These are phyloP conservation scores for Tetraodon nigroviridis DNA, from an alignment of 2,113 vertebrate genomes.

Conservation along the genomic window DNA sequence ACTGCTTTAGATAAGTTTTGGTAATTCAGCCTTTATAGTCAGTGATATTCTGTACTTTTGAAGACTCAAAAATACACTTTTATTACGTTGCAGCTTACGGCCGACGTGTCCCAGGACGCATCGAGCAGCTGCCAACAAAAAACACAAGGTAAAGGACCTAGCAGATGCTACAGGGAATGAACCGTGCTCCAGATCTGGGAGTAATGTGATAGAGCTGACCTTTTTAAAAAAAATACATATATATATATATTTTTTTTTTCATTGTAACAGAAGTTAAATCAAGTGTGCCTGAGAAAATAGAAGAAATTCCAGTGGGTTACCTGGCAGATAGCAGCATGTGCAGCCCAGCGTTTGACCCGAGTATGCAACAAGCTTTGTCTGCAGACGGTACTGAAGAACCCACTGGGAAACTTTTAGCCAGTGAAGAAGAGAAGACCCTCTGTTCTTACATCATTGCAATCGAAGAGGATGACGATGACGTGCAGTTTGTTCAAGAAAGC, in stretches of 20 bases:
- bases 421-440: conserved; percentile 38
- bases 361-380: conserved; percentile 16
- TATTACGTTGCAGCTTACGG: conserved; percentile 22
- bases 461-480: conserved; percentile 41
- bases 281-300: conserved; percentile 8
- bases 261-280: conserved; percentile 33
- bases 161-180: conserved; percentile 27
- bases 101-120: conserved; percentile 5
- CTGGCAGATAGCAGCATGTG: conserved; percentile 9
- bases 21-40: no score
- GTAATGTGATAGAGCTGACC: background rate
- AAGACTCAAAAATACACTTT: background rate
- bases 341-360: conserved; percentile 25
- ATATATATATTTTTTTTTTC: conserved; percentile 12
- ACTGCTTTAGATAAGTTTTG: no score
- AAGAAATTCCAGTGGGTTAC: conserved; percentile 10
- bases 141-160: background rate
- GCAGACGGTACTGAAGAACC: conserved; percentile 16
- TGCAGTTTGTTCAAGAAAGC: conserved; percentile 47
- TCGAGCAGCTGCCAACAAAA: conserved; percentile 17
- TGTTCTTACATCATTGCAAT: conserved; percentile 58
- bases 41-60: no score
- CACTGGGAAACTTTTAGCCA: conserved; percentile 31
- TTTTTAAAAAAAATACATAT: background rate
- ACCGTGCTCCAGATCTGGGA: background rate